Evolutionary conservation across 2,113 vertebrate genomes (phyloP).

Genomic region (Myrmophylax atrothorax): DNA sequence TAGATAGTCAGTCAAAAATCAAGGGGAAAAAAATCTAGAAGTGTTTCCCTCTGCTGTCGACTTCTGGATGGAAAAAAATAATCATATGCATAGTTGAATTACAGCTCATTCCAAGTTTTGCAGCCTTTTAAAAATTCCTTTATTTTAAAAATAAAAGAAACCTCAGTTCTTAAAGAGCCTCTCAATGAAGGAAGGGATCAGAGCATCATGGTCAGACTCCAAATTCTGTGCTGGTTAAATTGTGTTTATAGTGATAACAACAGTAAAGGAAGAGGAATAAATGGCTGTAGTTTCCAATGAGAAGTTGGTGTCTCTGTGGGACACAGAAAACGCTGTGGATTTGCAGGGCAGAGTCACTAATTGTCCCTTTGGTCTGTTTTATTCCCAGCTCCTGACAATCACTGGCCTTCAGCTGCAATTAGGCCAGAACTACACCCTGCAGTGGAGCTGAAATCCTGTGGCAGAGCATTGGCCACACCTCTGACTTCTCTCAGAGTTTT

Average conservation of each 20-base stretch:
- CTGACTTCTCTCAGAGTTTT: fast-evolving
- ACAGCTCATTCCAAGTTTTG: background rate
- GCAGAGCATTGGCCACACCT: fast-evolving
- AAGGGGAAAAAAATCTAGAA: background rate
- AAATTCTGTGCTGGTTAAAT: background rate
- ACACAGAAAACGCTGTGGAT: fast-evolving
- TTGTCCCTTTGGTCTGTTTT: background rate
- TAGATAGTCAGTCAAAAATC: no score
- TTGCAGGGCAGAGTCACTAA: background rate
- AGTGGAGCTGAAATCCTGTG: slow-evolving; percentile 13
- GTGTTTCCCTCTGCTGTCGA: background rate
- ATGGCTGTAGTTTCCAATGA: background rate
- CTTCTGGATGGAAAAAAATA: background rate
- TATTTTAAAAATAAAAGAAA: background rate
- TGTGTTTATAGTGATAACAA: fast-evolving
- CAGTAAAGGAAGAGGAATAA: background rate
- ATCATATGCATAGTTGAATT: background rate
- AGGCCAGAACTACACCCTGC: slow-evolving; percentile 53
- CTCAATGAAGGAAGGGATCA: background rate
- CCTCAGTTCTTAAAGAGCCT: fast-evolving
- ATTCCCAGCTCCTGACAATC: slow-evolving; percentile 50
- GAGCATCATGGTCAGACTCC: background rate
- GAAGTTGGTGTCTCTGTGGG: fast-evolving
- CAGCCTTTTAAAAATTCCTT: background rate
- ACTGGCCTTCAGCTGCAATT: background rate